A percentile compares a stretch with the other conserved stretches of the same genome.
These are phyloP conservation scores for Trichacis sp. DNA, from an alignment of 2,888 invertebrate species.

Conservation along the genomic window DNA sequence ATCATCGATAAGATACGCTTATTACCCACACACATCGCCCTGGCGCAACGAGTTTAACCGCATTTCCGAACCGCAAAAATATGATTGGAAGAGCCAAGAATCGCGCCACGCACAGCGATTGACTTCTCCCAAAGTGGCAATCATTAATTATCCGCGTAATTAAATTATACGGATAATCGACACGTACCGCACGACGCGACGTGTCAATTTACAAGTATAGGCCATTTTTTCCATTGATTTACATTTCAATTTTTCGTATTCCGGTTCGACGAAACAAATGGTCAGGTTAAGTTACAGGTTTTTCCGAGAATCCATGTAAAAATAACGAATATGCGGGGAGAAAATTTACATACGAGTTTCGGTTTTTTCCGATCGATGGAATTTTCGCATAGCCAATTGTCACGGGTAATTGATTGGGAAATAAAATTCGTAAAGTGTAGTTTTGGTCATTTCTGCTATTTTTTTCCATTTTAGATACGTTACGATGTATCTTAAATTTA, in stretches of 20 bases:
- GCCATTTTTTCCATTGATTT: background rate
- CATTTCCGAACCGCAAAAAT: slow-evolving; percentile 17
- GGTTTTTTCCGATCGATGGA: background rate
- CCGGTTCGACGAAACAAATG: background rate
- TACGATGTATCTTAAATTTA: background rate
- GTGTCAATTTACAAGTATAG: background rate
- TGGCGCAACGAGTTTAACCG: slow-evolving; percentile 38
- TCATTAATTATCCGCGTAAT: slow-evolving; percentile 2
- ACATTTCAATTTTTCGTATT: background rate
- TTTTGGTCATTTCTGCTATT: too few species aligned
- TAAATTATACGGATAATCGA: slow-evolving; percentile 2
- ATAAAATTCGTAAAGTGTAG: too few species aligned
- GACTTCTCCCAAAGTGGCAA: background rate
- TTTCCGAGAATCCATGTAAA: too few species aligned
- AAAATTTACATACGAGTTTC: background rate
- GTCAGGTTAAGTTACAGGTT: too few species aligned
- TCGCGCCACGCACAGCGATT: background rate
- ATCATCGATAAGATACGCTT: slow-evolving; percentile 40
- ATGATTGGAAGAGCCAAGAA: slow-evolving; percentile 2
- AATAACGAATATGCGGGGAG: too few species aligned
- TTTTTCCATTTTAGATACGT: too few species aligned
- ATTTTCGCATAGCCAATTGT: too few species aligned
- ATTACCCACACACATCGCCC: slow-evolving; percentile 35
- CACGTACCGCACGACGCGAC: background rate
- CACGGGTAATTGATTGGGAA: too few species aligned